Evolutionary conservation across 2,797 vertebrate species (phyloP), one percentile per base, ranked within the genome.

Genomic region (Ctenochaetus hawaiiensis): DNA sequence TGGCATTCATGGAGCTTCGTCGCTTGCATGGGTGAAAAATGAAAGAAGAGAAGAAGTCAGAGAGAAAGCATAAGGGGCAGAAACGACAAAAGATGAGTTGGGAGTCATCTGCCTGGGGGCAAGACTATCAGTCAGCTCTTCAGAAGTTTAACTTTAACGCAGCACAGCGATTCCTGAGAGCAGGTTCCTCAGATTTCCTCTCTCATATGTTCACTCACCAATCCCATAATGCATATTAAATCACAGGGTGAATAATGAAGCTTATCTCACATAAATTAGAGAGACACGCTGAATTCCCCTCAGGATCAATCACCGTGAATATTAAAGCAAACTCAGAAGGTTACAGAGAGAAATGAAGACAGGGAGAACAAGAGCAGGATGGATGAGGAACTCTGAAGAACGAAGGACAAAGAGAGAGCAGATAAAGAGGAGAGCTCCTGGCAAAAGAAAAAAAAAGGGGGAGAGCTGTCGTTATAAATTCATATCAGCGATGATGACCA

Each of bases 271-370:
- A 87, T 92, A 93, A 94, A 94, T 92, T 87, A 92, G 77, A 83
- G 82, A 90, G 89, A 91, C 90, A 86, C 45, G 72, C 80, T 72
- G 82, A 89, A 89, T 90, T 90, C 90, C 89, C 89, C 81, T 52
- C 65, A 83, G 91, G 87, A 91, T 93, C 78, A 86, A 80, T 89
- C 83, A 82, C 87, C 76, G 84, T 94, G 89, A 92, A 94, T 93
- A 93, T 93, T 92, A 91, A 93, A 92, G 88, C 67, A 88, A 92
- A 92, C 78, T 85, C 75, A 61, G 77, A 91, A 92, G 89, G 90
- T 92, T 91, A 87, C 76, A 75, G 81, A 43, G 16, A 41, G 53
- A 86, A 60, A 78, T 0, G 71, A 54, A 69, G 80, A 75, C 30
- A 8, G 67, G 67, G 58, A 64, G 77, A 82, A 82, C 73, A 53